Percentiles rank a stretch among this genome's conserved stretches.
These are phyloP conservation scores for rabbit (Oryctolagus cuniculus) DNA, from an alignment of 2,113 vertebrate species.

Conservation along the genomic window mOryCun1.1 NC_091435.1:139144001-139144500, in stretches of 20 bases:
- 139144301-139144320: too few species aligned
- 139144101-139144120: slow-evolving; percentile 47
- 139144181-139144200: slow-evolving; percentile 50
- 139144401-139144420: too few species aligned
- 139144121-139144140: slow-evolving; percentile 61
- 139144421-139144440: background rate
- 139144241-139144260: too few species aligned
- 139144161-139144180: slow-evolving; percentile 59
- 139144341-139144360: too few species aligned
- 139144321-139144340: too few species aligned
- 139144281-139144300: too few species aligned
- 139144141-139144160: slow-evolving; percentile 83
- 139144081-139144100: slow-evolving; percentile 63
- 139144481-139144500: slow-evolving; percentile 33
- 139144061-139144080: slow-evolving; percentile 55
- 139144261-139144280: too few species aligned
- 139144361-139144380: too few species aligned
- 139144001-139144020: background rate
- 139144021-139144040: slow-evolving; percentile 41
- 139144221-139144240: too few species aligned
- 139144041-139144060: slow-evolving; percentile 26
- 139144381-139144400: too few species aligned
- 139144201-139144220: slow-evolving; percentile 25
- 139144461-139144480: slow-evolving; percentile 74
- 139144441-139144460: slow-evolving; percentile 56